Base-by-base conservation (phyloP, 2,888 invertebrate genomes). In the Eutolmus rufibarbis region DNA sequence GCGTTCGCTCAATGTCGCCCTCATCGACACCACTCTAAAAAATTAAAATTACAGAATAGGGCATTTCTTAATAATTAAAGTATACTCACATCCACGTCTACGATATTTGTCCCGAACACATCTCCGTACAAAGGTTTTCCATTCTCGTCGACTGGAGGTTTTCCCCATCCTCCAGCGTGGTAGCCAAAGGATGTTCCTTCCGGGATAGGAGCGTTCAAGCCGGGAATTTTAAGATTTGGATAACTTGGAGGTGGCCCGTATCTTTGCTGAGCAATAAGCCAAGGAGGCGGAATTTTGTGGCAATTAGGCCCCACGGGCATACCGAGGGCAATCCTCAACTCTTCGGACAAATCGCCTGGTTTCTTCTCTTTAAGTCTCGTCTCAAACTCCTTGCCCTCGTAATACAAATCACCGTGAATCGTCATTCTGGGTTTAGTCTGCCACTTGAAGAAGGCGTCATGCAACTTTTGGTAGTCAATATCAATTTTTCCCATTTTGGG, bases 391-490 rank as follows among this genome's bases (percentile, higher is more conserved):
- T 99, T 99, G 74, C 99, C 99, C 93, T 99, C 99, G 92, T 99
- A 99, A 92, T 99, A 99, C 9, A 99, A 94, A 93, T 99, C 99
- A 7, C 99, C 99, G 92, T 99, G 99, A 90, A 98, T 98, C 0
- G 99, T 98, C 98, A 99, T 98, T 89, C 97, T 96, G 0, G 99
- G 99, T 92, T 99, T 99, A 0, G 98, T 98, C 92, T 99, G 99
- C 98, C 98, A 99, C 95, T 97, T 97, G 94, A 99, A 99, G 93
- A 99, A 99, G 0, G 99, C 99, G 91, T 99, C 99, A 90, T 99
- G 99, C 34, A 99, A 93, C 91, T 99, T 99, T 93, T 99, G 99
- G 92, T 99, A 99, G 93, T 99, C 99, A 89, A 99, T 99, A 92
- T 99, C 99, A 90, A 99, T 99, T 94, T 99, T 99, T 46, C 99